Conservation (phyloP, 2,797 vertebrate species). For the Tenualosa ilisha region DNA sequence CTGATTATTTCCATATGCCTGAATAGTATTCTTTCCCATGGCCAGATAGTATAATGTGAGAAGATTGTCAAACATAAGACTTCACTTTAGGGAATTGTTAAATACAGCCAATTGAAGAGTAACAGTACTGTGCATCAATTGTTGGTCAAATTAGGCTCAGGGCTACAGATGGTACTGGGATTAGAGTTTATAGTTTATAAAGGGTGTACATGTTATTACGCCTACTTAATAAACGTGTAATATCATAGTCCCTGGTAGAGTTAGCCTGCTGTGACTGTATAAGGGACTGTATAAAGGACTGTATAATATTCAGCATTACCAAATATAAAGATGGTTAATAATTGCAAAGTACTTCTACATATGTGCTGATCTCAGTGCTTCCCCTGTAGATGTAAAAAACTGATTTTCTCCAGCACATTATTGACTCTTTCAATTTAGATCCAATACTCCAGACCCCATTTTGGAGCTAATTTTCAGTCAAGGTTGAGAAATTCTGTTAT, state of each 20-base stretch:
- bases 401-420: background rate
- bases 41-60: background rate
- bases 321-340: background rate
- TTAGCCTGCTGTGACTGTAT: background rate
- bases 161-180: background rate
- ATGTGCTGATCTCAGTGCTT: background rate
- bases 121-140: background rate
- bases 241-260: background rate
- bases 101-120: background rate
- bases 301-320: background rate
- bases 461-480: constrained; percentile 2
- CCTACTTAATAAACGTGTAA: background rate
- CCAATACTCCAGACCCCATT: constrained; percentile 25
- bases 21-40: background rate
- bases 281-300: no score
- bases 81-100: background rate
- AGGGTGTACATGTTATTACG: background rate
- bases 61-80: background rate
- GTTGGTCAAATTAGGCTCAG: background rate
- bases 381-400: background rate
- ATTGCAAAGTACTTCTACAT: background rate
- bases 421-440: constrained; percentile 22
- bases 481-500: constrained; percentile 26
- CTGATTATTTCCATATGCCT: background rate
- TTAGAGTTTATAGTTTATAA: background rate